Conservation (phyloP, 2,113 vertebrate species). For the Perccottus glenii region DNA sequence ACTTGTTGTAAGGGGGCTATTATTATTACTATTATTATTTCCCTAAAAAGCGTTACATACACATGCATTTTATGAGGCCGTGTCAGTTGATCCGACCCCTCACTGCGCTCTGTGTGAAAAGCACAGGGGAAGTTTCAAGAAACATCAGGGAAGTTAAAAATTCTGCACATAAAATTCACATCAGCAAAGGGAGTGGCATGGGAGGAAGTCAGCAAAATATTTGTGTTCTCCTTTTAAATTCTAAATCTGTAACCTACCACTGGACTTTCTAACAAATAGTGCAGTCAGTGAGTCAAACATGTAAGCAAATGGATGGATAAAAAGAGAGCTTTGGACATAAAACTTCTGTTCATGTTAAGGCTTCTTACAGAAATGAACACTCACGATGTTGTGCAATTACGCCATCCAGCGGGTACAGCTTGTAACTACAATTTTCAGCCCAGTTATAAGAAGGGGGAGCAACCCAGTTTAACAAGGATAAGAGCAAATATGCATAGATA, state of each 20-base stretch:
- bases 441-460: not conserved
- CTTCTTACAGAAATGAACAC: not conserved
- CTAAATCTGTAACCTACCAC: not conserved
- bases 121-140: conserved; percentile 40
- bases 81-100: conserved; percentile 3
- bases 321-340: not conserved
- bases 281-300: too few relatives aligned
- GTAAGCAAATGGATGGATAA: too few relatives aligned
- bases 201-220: conserved; percentile 8
- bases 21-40: not conserved
- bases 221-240: not conserved
- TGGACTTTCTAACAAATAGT: not conserved
- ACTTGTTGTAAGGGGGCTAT: not conserved
- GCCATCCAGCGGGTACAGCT: conserved; percentile 51
- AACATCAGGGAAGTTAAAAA: conserved; percentile 22
- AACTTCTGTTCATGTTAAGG: too few relatives aligned
- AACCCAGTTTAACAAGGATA: too few relatives aligned
- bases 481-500: not conserved
- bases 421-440: conserved; percentile 32
- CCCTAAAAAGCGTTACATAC: not conserved
- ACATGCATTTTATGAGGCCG: not conserved
- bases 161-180: conserved; percentile 71
- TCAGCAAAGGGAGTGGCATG: conserved; percentile 25
- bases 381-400: conserved; percentile 10
- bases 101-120: conserved; percentile 34